Percentiles rank a stretch among this genome's conserved stretches.
Conservation (phyloP, 2,113 vertebrate genomes). For the Silurus glanis region DNA sequence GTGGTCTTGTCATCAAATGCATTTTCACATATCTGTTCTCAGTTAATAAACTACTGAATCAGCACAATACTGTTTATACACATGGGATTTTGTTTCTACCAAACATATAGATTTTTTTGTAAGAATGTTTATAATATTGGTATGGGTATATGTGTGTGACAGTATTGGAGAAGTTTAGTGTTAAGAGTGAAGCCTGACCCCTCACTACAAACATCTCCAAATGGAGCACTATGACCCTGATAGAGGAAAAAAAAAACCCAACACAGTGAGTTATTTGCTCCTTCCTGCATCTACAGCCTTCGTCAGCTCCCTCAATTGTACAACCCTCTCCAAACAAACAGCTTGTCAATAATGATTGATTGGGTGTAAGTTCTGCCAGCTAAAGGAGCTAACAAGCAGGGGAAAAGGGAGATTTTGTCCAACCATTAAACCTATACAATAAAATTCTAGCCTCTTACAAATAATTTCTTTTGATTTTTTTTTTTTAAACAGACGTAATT, state of each 20-base stretch:
- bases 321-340: constrained; percentile 2
- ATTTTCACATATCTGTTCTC: neutral
- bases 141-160: constrained; percentile 3
- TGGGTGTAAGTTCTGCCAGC: constrained; percentile 4
- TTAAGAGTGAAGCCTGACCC: neutral
- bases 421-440: neutral
- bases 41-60: neutral
- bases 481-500: neutral
- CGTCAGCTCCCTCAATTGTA: constrained; percentile 13
- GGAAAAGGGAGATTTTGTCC: neutral
- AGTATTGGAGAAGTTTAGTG: neutral
- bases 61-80: neutral
- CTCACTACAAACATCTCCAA: constrained; percentile 17
- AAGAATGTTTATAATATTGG: neutral
- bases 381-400: neutral
- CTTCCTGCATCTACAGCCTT: constrained; percentile 13
- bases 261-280: constrained; percentile 19
- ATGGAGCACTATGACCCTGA: neutral
- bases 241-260: neutral
- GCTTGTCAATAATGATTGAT: constrained; percentile 36
- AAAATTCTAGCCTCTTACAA: neutral
- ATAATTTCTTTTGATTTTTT: neutral
- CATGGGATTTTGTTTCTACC: neutral
- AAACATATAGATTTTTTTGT: neutral
- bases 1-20: neutral